phyloP scores from a whole-genome alignment of 2,888 invertebrate species.

The Morpho helenor region DNA sequence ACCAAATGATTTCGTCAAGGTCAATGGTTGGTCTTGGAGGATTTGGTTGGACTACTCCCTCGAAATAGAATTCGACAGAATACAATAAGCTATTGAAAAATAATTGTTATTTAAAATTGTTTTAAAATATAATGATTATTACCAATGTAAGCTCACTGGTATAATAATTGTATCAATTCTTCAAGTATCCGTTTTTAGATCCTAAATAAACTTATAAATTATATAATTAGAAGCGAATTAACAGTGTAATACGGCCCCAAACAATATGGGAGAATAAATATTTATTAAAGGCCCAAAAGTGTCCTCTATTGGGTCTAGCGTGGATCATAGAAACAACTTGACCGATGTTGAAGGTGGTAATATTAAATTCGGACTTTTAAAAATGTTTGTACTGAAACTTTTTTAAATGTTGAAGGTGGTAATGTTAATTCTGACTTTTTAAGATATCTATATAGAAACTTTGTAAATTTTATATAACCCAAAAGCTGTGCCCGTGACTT shows the following conservation, averaged over 20 bases:
- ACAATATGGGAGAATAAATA: slow-evolving; percentile 74
- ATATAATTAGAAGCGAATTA: slow-evolving; percentile 52
- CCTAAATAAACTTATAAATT: slow-evolving; percentile 68
- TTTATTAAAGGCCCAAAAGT: slow-evolving; percentile 70
- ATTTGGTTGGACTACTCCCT: no score
- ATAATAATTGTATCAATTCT: slow-evolving; percentile 3
- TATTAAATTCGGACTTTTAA: not conserved
- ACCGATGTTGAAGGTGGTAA: slow-evolving; percentile 38
- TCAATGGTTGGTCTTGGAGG: no score
- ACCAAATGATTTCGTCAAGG: no score
- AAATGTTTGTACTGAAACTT: no score
- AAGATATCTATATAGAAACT: no score
- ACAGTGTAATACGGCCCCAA: slow-evolving; percentile 48
- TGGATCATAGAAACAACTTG: slow-evolving; percentile 30
- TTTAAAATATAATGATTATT: no score
- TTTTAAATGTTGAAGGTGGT: slow-evolving; percentile 35
- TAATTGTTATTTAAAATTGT: no score
- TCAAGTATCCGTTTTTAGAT: slow-evolving; percentile 25
- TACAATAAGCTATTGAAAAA: no score
- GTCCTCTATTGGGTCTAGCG: slow-evolving; percentile 64
- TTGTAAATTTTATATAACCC: no score
- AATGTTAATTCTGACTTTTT: slow-evolving; percentile 5
- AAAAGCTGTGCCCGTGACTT: no score
- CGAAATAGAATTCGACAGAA: no score
- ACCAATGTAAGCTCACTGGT: not conserved